Percentiles rank a stretch among this genome's conserved stretches.
Conservation (phyloP, 1,140 invertebrate genomes). For the Drosophila kanapiae region DNA sequence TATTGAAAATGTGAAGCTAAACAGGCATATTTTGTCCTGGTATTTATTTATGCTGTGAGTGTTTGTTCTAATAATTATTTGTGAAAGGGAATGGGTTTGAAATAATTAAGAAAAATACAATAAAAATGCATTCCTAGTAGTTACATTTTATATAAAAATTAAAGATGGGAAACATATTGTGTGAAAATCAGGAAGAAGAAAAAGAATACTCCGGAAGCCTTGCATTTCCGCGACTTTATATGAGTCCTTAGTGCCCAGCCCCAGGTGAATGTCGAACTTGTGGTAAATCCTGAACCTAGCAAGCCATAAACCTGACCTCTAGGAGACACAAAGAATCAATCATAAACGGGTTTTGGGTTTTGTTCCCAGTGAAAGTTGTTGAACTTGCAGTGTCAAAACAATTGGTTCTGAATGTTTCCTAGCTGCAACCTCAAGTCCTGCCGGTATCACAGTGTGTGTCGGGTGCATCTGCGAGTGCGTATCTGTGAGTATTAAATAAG, state of each 20-base stretch:
- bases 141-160: too few species aligned
- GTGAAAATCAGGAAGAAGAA: too few species aligned
- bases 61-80: not conserved
- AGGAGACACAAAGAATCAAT: not conserved
- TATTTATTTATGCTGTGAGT: not conserved
- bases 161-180: too few species aligned
- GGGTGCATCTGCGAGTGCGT: not conserved
- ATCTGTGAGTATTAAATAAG: not conserved
- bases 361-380: conserved; percentile 26
- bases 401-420: conserved; percentile 17
- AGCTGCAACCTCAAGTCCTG: not conserved
- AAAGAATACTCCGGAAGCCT: too few species aligned
- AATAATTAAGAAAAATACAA: too few species aligned
- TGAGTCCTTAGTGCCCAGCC: too few species aligned
- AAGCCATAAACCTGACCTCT: not conserved
- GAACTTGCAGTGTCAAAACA: conserved; percentile 20
- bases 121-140: too few species aligned
- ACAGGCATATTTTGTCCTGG: not conserved
- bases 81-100: too few species aligned
- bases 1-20: not conserved
- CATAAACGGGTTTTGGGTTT: not conserved
- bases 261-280: too few species aligned
- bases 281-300: too few species aligned
- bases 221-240: too few species aligned
- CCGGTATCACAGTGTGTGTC: not conserved